Evolutionary conservation across 1,140 invertebrate species (phyloP).

Genomic region (Neodiprion virginianus): DNA sequence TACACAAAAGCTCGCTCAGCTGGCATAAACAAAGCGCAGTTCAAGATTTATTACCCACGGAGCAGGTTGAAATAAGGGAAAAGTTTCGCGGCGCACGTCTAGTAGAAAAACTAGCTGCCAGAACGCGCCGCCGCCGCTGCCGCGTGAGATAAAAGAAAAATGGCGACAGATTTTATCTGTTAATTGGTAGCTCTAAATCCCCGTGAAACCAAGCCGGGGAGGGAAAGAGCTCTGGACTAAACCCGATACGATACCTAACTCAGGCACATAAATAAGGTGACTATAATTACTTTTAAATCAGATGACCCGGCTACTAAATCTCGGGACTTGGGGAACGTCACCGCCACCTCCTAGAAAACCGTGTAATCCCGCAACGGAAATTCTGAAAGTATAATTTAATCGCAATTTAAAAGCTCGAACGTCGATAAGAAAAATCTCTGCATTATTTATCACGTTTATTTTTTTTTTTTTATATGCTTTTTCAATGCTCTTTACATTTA

Average conservation of each 20-base stretch:
- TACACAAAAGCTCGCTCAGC: no score
- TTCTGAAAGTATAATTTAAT: slow-evolving; percentile 6
- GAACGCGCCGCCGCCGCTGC: no score
- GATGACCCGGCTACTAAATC: background rate
- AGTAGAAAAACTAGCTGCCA: no score
- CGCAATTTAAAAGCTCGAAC: background rate
- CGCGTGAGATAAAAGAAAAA: background rate
- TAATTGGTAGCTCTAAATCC: background rate
- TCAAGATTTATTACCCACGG: no score
- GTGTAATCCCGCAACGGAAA: no score
- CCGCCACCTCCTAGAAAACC: background rate
- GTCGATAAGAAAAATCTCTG: no score
- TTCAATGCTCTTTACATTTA: no score
- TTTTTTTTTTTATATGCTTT: no score
- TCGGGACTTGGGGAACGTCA: background rate
- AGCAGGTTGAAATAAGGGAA: no score
- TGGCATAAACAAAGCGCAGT: no score
- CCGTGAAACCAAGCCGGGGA: background rate
- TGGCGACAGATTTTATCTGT: background rate
- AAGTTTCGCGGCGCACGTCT: no score
- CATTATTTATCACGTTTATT: no score
- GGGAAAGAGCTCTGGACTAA: background rate
- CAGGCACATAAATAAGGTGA: slow-evolving; percentile 5
- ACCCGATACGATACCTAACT: background rate
- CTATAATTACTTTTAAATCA: slow-evolving; percentile 8